These are phyloP conservation scores for Glossophaga mutica DNA, from an alignment of 2,797 vertebrate genomes.

Conservation along the genomic window DNA sequence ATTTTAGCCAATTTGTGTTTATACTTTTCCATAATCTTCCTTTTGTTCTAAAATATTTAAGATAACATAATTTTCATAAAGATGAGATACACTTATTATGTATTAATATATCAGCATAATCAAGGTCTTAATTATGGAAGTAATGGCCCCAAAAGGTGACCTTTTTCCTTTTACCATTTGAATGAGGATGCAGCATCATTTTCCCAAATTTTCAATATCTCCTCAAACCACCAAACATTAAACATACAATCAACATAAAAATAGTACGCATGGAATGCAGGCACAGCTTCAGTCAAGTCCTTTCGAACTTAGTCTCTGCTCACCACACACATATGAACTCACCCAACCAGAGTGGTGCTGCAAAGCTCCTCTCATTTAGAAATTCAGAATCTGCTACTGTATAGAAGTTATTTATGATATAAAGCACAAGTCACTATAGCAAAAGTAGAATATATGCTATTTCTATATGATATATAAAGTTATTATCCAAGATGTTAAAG, in stretches of 20 bases:
- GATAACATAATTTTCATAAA: neutral
- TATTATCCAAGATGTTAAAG: neutral
- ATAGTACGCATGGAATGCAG: neutral
- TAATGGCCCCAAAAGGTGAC: neutral
- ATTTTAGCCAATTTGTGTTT: neutral
- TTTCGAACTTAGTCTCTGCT: neutral
- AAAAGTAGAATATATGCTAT: neutral
- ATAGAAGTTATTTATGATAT: neutral
- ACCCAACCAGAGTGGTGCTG: neutral
- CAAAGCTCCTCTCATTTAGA: neutral
- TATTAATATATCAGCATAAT: neutral
- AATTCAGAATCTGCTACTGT: neutral
- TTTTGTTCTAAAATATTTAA: neutral
- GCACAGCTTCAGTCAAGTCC: neutral
- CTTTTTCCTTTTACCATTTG: neutral
- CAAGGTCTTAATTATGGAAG: conserved; percentile 1
- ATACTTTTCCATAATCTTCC: neutral
- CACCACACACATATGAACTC: neutral
- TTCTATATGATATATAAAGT: neutral
- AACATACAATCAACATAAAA: neutral
- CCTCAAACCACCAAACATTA: neutral
- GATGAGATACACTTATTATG: neutral
- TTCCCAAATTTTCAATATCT: neutral
- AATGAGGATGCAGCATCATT: neutral
- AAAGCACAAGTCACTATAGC: neutral